Conservation (phyloP, 2,888 invertebrate species). For the Neelides folsomi region DNA sequence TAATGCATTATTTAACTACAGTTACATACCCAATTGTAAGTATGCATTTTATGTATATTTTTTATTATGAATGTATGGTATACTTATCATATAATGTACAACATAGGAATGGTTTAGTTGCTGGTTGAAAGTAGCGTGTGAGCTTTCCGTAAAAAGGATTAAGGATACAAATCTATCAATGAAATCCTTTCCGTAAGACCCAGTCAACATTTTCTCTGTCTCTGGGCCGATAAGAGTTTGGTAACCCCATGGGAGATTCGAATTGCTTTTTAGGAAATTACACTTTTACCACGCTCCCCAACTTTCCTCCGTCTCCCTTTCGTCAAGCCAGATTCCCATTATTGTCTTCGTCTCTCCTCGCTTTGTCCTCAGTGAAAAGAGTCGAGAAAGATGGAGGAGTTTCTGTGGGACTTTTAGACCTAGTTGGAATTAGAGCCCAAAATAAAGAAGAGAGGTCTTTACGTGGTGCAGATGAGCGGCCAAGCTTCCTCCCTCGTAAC, state of each 20-base stretch:
- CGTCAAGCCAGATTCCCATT: background rate
- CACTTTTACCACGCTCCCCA: constrained; percentile 27
- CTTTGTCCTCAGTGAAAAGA: background rate
- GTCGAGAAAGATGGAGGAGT: background rate
- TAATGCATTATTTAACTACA: no score
- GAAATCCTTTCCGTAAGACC: constrained; percentile 31
- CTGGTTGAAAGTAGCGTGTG: constrained; percentile 13
- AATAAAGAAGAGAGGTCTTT: constrained; percentile 1
- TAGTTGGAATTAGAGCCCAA: background rate
- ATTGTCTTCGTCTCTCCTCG: constrained; percentile 5
- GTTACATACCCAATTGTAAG: no score
- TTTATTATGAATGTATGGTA: no score
- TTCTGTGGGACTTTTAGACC: constrained; percentile 1
- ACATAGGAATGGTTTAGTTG: no score
- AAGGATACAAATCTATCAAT: constrained; percentile 32
- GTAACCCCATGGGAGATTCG: constrained; percentile 29
- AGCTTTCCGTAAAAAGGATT: constrained; percentile 30
- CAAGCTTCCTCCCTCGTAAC: no score
- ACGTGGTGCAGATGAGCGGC: background rate
- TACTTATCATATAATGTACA: no score
- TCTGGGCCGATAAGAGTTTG: constrained; percentile 30
- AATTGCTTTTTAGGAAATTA: constrained; percentile 34
- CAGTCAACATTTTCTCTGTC: constrained; percentile 31
- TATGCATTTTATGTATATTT: no score
- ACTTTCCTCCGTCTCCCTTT: constrained; percentile 4